These are phyloP conservation scores for Microvelia longipes DNA, from an alignment of 1,140 invertebrate genomes.

Conservation along the genomic window DNA sequence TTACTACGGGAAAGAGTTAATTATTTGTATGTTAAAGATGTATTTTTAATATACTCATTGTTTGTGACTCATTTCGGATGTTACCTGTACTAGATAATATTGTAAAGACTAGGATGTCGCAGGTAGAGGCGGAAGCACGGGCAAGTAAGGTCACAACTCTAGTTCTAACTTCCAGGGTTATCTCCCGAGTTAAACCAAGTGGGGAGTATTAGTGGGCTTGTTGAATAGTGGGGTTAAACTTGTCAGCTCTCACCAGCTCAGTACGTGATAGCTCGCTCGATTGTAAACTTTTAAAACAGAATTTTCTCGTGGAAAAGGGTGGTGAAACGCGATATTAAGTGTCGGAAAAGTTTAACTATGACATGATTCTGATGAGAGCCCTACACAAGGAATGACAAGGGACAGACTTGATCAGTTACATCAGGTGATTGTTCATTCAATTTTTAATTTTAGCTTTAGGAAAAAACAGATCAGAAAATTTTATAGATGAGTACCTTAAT, in stretches of 20 bases:
- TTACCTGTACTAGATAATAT: too few relatives aligned
- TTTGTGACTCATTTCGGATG: too few relatives aligned
- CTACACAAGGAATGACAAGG: background rate
- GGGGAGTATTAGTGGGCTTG: background rate
- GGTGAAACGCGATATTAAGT: background rate
- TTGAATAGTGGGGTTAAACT: background rate
- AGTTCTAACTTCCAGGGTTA: background rate
- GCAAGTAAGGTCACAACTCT: background rate
- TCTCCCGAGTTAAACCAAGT: background rate
- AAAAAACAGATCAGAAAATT: too few relatives aligned
- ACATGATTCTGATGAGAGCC: background rate
- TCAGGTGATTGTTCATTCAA: background rate
- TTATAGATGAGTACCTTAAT: too few relatives aligned
- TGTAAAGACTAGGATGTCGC: background rate
- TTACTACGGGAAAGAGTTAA: too few relatives aligned
- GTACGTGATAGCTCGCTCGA: background rate
- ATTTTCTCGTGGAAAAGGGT: background rate
- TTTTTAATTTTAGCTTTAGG: too few relatives aligned
- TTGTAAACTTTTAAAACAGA: too few relatives aligned
- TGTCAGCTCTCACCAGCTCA: background rate
- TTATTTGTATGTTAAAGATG: too few relatives aligned
- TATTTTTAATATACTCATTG: too few relatives aligned
- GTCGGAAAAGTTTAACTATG: background rate
- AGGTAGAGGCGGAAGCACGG: background rate
- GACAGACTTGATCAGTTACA: background rate